These are phyloP conservation scores for Dromiciops gliroides DNA, from an alignment of 2,113 vertebrate species.

Conservation along the genomic window DNA sequence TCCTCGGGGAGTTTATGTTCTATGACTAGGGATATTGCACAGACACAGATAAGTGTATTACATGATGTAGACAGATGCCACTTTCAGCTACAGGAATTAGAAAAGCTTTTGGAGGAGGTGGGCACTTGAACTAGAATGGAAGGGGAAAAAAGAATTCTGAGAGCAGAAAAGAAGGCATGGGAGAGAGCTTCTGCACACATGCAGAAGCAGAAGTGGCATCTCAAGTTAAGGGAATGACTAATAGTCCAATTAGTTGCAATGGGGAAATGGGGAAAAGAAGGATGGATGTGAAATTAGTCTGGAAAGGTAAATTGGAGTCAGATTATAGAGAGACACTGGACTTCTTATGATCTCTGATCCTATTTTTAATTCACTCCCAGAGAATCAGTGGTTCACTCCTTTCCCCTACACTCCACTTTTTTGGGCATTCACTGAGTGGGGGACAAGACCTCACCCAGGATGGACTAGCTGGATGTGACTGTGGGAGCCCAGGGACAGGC, in stretches of 20 bases:
- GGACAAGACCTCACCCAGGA: slow-evolving; percentile 85
- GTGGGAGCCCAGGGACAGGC: slow-evolving; percentile 85
- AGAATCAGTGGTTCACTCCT: slow-evolving; percentile 79
- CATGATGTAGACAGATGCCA: neutral
- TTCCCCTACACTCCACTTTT: slow-evolving; percentile 77
- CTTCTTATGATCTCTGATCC: neutral
- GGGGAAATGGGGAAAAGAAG: neutral
- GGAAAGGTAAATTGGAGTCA: neutral
- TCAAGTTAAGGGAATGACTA: neutral
- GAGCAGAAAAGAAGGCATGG: neutral
- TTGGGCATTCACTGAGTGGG: slow-evolving; percentile 88
- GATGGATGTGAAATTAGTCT: neutral
- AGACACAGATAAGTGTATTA: neutral
- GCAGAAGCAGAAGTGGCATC: neutral
- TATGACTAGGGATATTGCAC: neutral
- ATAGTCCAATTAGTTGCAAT: neutral
- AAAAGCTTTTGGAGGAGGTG: neutral
- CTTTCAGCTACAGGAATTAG: neutral
- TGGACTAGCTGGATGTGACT: slow-evolving; percentile 84
- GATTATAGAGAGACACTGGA: neutral
- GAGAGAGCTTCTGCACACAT: neutral
- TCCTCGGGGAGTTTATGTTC: neutral
- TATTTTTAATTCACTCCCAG: slow-evolving; percentile 71
- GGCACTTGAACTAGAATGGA: neutral
- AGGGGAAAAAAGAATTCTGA: neutral